Evolutionary conservation across 2,113 vertebrate species (phyloP), one percentile per base, ranked within the genome.

Genomic region (Uria lomvia): DNA sequence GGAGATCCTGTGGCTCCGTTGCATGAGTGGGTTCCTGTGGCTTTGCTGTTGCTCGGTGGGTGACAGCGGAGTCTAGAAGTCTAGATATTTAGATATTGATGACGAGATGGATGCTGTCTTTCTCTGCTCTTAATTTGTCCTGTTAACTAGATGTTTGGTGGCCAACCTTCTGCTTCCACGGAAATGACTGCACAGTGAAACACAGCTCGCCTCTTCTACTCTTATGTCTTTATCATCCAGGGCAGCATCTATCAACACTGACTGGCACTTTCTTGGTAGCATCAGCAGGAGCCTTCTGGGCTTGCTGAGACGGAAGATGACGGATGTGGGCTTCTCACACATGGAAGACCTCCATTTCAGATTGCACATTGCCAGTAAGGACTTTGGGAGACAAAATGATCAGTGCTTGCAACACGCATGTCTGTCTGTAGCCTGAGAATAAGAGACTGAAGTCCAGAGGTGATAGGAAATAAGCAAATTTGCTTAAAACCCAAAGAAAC

Each of bases 381-480:
- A 3, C 30, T 70, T 9, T 0, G 72, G 77, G 62, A 67, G 47
- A 42, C 47, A 55, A 12, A 49, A 20, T 8, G 38, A 21, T 59
- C n/a, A 0, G 20, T 21, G 38, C 60, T 74, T 55, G 55, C 42
- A 5, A 32, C 16, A 30, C 5, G 22, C 3, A 0, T 0, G 0
- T 45, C 58, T 36, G 15, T 15, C 81, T 62, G 50, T 45, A 24
- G 75, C 22, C 50, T 63, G 45, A 60, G 43, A 55, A 18, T 32
- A 29, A 27, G 67, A 73, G 32, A 38, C 11, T 22, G 3, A 67
- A 22, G 4, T 59, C 38, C 75, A 59, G 66, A 92, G 56, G 23
- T n/a, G 56, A 11, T 26, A 34, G 32, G 17, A n/a, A 43, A 56
- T 32, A 7, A 77, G 22, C 38, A 52, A 27, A 16, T 32, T n/a